Evolutionary conservation across 2,888 invertebrate genomes (phyloP).

Genomic region (Lepeophtheirus nordmannii): DNA sequence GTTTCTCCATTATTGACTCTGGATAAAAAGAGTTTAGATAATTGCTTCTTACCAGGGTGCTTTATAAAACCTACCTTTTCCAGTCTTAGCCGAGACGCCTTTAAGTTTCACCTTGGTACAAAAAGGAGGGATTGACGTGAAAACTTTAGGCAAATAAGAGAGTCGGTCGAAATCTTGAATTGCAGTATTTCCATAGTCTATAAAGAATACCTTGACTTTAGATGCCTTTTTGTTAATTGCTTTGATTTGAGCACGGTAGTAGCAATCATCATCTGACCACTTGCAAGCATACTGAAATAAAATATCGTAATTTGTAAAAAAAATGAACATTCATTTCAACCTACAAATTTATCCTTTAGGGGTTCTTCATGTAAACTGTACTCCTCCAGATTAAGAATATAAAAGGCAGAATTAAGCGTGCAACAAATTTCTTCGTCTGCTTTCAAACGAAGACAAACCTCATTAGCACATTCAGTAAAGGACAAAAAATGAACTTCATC

Average conservation of each 20-base stretch:
- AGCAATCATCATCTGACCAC: not conserved
- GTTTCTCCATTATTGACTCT: not conserved
- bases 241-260: not conserved
- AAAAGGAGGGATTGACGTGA: not conserved
- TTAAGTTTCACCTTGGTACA: not conserved
- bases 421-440: not conserved
- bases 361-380: not conserved
- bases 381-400: not conserved
- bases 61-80: not conserved
- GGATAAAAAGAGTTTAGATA: too few species aligned
- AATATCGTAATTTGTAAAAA: not conserved
- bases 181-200: not conserved
- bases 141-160: not conserved
- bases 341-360: not conserved
- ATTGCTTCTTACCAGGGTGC: too few species aligned
- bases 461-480: not conserved
- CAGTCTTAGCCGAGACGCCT: not conserved
- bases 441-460: not conserved
- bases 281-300: not conserved
- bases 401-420: not conserved
- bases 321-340: not conserved
- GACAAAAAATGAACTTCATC: not conserved
- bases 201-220: not conserved
- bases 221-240: not conserved
- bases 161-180: not conserved